Evolutionary conservation across 2,113 vertebrate genomes (phyloP).

Genomic region (Edolisoma coerulescens): DNA sequence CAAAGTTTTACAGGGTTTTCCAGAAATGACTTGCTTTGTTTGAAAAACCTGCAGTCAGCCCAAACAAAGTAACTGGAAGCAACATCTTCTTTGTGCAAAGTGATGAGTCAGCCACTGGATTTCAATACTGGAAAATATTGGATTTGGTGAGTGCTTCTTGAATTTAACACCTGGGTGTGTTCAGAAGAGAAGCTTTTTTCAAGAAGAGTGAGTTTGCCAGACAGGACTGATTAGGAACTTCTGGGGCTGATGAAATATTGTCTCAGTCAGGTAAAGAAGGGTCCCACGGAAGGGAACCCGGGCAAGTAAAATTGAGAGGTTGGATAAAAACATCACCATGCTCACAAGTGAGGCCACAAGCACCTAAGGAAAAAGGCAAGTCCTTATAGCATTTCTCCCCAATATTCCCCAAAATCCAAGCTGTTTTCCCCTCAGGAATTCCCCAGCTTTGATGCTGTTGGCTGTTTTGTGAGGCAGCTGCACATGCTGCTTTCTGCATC

Average conservation of each 20-base stretch:
- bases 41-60: not conserved
- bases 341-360: not conserved
- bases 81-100: not conserved
- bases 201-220: not conserved
- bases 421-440: not conserved
- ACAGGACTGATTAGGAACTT: not conserved
- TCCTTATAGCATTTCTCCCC: fast-evolving
- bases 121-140: not conserved
- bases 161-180: not conserved
- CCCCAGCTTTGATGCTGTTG: not conserved
- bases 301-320: not conserved
- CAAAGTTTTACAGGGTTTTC: not conserved
- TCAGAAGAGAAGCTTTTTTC: not conserved
- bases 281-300: not conserved
- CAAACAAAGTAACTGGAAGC: not conserved
- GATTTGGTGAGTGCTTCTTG: not conserved
- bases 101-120: not conserved
- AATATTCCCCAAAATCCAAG: not conserved
- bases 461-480: not conserved
- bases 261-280: not conserved
- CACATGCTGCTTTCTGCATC: not conserved
- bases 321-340: not conserved
- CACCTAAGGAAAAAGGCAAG: not conserved
- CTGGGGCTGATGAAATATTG: not conserved
- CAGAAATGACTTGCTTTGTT: not conserved